These are phyloP conservation scores for Montifringilla adamsi DNA, from an alignment of 2,113 vertebrate genomes.

Conservation along the genomic window DNA sequence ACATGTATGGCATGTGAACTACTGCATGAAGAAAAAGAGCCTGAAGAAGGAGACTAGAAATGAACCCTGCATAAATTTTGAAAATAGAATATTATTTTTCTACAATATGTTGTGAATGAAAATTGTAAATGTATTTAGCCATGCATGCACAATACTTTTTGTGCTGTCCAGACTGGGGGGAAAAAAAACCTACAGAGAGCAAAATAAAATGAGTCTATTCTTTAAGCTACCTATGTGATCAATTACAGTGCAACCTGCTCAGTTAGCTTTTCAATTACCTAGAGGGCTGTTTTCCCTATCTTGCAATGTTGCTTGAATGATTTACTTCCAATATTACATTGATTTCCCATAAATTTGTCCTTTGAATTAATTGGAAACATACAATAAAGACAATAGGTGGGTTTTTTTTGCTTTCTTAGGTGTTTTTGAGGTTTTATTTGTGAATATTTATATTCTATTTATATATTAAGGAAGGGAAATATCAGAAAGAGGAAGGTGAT, in stretches of 20 bases:
- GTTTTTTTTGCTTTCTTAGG: not conserved
- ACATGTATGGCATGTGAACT: not conserved
- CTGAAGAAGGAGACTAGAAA: not conserved
- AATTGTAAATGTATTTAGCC: not conserved
- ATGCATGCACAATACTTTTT: not conserved
- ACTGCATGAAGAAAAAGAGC: not conserved
- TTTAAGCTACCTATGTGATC: constrained; percentile 18
- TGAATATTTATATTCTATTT: not conserved
- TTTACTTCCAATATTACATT: constrained; percentile 36
- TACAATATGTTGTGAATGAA: not conserved
- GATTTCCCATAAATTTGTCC: constrained; percentile 56
- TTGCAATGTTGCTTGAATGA: constrained; percentile 4
- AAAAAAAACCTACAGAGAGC: not conserved
- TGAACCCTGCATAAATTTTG: not conserved
- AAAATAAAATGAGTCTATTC: not conserved
- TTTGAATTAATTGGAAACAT: constrained; percentile 40
- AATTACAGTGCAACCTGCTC: constrained; percentile 37
- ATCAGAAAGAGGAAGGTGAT: not conserved
- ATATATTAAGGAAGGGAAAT: not conserved
- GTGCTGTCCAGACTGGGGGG: not conserved
- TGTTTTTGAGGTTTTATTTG: not conserved
- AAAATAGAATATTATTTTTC: not conserved
- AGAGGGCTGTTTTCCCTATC: constrained; percentile 13
- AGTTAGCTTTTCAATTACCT: constrained; percentile 40
- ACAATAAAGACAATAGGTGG: not conserved